phyloP scores from a whole-genome alignment of 2,113 vertebrate genomes.

The Osmerus mordax region DNA sequence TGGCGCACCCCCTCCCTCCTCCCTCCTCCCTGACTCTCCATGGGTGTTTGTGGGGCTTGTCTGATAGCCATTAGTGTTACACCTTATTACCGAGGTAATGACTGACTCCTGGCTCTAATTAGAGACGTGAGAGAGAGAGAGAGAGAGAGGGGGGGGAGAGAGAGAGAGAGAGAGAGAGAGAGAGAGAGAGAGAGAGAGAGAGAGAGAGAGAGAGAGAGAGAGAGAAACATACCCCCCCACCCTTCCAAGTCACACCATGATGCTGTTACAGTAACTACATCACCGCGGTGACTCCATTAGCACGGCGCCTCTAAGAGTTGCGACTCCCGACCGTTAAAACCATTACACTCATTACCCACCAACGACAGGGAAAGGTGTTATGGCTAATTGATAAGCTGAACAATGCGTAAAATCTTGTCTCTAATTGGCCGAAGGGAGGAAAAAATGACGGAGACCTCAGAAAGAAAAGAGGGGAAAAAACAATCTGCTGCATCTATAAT shows the following conservation, averaged over 20 bases:
- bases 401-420: constrained; percentile 76
- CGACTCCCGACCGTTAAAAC: constrained; percentile 92
- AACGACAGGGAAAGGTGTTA: constrained; percentile 86
- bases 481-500: constrained; percentile 32
- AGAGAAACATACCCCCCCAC: background rate
- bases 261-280: constrained; percentile 73
- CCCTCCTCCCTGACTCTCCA: background rate
- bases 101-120: constrained; percentile 93
- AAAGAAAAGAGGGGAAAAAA: constrained; percentile 36
- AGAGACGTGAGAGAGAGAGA: constrained; percentile 86
- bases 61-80: constrained; percentile 89
- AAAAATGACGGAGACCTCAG: constrained; percentile 45
- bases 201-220: constrained; percentile 8
- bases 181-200: no score
- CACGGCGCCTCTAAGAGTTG: constrained; percentile 95
- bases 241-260: constrained; percentile 26
- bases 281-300: constrained; percentile 89
- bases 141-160: constrained; percentile 60
- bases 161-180: no score
- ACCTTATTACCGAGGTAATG: constrained; percentile 85
- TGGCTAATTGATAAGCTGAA: constrained; percentile 90
- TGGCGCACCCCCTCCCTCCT: constrained; percentile 33
- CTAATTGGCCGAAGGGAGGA: constrained; percentile 71
- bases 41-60: constrained; percentile 72
- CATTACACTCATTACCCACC: constrained; percentile 93